phyloP scores from a whole-genome alignment of 2,797 vertebrate species.

The Eremophila alpestris region DNA sequence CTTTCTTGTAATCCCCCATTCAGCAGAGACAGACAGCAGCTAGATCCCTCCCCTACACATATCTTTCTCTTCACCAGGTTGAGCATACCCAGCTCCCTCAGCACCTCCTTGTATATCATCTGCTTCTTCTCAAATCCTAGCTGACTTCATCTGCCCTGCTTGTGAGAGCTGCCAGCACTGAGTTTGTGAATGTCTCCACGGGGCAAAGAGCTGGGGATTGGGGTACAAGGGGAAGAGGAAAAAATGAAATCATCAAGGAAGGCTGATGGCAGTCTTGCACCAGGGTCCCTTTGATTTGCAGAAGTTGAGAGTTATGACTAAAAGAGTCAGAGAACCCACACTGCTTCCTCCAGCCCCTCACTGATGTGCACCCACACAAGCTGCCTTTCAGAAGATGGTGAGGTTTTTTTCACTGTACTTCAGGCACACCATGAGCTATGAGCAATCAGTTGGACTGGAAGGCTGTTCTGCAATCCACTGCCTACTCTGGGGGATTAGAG shows the following conservation, averaged over 20 bases:
- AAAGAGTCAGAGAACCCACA: not conserved
- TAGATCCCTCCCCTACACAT: not conserved
- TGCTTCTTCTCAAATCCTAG: not conserved
- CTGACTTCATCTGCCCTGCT: not conserved
- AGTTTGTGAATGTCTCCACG: not conserved
- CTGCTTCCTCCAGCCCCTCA: not conserved
- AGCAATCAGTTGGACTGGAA: slow-evolving; percentile 36
- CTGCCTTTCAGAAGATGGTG: not conserved
- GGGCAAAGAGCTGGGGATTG: not conserved
- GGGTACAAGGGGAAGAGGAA: not conserved
- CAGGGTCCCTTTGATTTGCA: not conserved
- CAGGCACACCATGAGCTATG: slow-evolving; percentile 30
- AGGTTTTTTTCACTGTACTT: not conserved
- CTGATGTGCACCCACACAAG: not conserved
- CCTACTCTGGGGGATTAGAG: slow-evolving; percentile 54
- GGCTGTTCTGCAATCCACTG: slow-evolving; percentile 57
- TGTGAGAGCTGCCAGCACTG: not conserved
- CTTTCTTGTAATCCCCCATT: not conserved
- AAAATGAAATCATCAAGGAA: not conserved
- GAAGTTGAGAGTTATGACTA: not conserved
- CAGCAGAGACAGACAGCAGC: not conserved
- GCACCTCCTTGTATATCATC: not conserved
- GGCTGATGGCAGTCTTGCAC: not conserved
- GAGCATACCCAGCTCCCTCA: not conserved
- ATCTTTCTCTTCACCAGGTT: not conserved